Evolutionary conservation across 2,888 invertebrate species (phyloP).

Genomic region (Eupithecia pulchellata): DNA sequence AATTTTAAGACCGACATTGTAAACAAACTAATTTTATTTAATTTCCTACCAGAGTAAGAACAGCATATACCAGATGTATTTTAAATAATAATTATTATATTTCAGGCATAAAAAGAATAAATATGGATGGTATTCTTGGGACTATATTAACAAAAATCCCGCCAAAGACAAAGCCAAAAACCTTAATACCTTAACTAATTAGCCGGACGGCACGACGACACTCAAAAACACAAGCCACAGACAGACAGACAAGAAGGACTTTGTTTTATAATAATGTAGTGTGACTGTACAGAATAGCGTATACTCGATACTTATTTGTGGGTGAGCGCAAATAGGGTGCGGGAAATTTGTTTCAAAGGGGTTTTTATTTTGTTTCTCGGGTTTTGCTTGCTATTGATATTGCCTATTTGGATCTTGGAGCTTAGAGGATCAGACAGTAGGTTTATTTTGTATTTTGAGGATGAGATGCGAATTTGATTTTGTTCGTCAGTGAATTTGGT

Average conservation of each 20-base stretch:
- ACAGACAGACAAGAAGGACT: background rate
- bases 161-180: no score
- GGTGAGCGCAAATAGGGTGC: constrained; percentile 52
- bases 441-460: constrained; percentile 1
- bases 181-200: no score
- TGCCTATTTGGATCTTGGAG: constrained; percentile 2
- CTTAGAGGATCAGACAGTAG: constrained; percentile 7
- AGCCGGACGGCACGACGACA: no score
- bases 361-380: constrained; percentile 40
- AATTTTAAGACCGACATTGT: no score
- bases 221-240: no score
- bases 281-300: constrained; percentile 2
- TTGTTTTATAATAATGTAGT: background rate
- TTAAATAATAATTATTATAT: no score
- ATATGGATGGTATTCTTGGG: no score
- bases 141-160: no score
- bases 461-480: background rate
- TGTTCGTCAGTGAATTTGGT: background rate
- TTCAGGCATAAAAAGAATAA: no score
- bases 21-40: no score
- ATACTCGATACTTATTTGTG: constrained; percentile 67
- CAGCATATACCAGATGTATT: no score
- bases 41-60: no score
- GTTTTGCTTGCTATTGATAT: constrained; percentile 16
- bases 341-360: constrained; percentile 51